Conservation (phyloP, 2,888 invertebrate genomes). For the Parnassius smintheus region DNA sequence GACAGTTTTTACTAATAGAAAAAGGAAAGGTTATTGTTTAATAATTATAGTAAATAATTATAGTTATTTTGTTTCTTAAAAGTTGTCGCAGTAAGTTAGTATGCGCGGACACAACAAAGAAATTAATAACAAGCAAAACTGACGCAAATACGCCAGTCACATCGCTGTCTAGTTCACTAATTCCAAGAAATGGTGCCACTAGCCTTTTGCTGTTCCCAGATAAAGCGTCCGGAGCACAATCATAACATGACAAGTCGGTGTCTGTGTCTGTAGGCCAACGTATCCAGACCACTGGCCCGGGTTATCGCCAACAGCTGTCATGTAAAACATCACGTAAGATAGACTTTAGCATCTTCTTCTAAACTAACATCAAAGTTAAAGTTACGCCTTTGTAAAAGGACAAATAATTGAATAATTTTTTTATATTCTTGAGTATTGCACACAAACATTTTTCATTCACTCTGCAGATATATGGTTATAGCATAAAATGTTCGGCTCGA, state of each 20-base stretch:
- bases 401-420: too few species aligned
- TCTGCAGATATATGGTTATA: too few species aligned
- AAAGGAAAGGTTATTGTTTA: too few species aligned
- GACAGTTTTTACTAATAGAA: too few species aligned
- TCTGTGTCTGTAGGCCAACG: conserved; percentile 46
- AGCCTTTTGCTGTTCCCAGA: conserved; percentile 2
- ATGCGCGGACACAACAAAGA: background rate
- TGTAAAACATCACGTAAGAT: conserved; percentile 7
- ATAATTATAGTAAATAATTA: too few species aligned
- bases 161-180: conserved; percentile 41
- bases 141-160: conserved; percentile 33
- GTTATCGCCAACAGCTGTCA: conserved; percentile 30
- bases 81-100: too few species aligned
- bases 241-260: conserved; percentile 31
- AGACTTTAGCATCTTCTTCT: background rate
- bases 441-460: too few species aligned
- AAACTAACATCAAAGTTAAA: too few species aligned
- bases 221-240: conserved; percentile 16
- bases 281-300: conserved; percentile 31
- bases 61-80: too few species aligned
- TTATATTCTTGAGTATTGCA: too few species aligned
- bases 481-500: too few species aligned
- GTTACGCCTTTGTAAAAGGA: too few species aligned
- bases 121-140: conserved; percentile 15
- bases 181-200: conserved; percentile 45